Evolutionary conservation across 2,113 vertebrate genomes (phyloP), one percentile per base, ranked within the genome.

Genomic region (Apaloderma vittatum): DNA sequence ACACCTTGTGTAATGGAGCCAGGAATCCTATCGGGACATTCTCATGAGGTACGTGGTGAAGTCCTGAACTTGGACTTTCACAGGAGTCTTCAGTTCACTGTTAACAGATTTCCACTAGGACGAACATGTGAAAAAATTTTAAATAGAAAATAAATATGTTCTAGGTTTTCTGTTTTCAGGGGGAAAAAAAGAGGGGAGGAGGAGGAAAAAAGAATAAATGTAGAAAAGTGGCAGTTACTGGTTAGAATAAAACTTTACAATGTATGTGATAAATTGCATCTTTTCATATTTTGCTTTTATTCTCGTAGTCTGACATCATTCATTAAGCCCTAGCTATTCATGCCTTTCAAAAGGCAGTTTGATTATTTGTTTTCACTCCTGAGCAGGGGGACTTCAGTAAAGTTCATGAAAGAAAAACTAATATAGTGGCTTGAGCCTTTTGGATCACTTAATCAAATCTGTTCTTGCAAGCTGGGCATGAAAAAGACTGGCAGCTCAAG

Each of bases 161-260:
- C 34, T 77, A 32, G 11, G 17, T 51, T 24, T 51, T 67, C 52
- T 74, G 8, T 80, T 93, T 37, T 63, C 32, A 24, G 4, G 21
- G 0, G 2, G 3, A 29, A 3, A 16, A 15, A 29, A 3, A 3
- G 7, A 26, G 7, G 11, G 54, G 34, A 20, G 11, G 2, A 3
- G 9, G 3, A 0, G 4, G 10, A 12, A 24, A 17, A 13, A 9
- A 34, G 2, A 12, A 10, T 70, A 78, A 55, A 75, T 20, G 34
- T 68, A 85, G 48, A 78, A 77, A 88, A 89, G 67, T 72, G 1
- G 32, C 26, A 34, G 34, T 45, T 32, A 22, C 29, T 29, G 8
- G 16, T 71, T 72, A 30, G 37, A 89, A 67, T 40, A 74, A 77
- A 94, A 36, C 8, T 81, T 40, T 74, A 74, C 18, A 59, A 62